Evolutionary conservation across 64 coral and sea anemone genomes (phyloP), one percentile per base, ranked within the genome.

Genomic region (Platygyra sinensis): DNA sequence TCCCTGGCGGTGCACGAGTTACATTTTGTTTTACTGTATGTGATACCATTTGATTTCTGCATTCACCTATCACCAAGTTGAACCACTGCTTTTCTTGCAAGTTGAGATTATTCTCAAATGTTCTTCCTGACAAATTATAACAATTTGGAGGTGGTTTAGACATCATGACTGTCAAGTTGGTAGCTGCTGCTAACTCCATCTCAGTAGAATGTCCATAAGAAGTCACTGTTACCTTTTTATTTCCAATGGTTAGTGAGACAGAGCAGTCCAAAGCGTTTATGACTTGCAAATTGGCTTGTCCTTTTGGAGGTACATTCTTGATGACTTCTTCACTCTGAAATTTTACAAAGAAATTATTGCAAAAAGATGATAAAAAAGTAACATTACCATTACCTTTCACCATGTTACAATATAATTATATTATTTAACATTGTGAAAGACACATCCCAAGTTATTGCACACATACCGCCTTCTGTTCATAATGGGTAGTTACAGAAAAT

Each of bases 201-300:
- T 94, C 92, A 69, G 72, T 30, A 13, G 92, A 94, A 39, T 89
- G 78, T 60, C 46, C 33, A 6, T 60, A 24, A 55, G 78, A 63
- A 24, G 75, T 30, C n/a, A 92, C 42, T 30, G 39, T 73, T 38
- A 89, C 12, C 52, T 71, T 92, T 50, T 84, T 75, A 67, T 89
- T 95, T 19, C 67, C 67, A 55, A 92, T 72, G 18, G 52, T 72
- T 14, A 90, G 76, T 25, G 27, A 16, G 27, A 89, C 30, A 67
- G 85, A 46, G 65, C 94, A 95, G 16, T 87, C 72, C 49, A 88
- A 13, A 25, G 89, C 61, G 63, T 95, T 95, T 9, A 95, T 75
- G 30, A 95, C 52, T 38, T 95, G 89, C n/a, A 95, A 51, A 36
- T 88, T 88, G 28, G 89, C 72, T 30, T 85, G 52, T 51, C 89